Conservation (phyloP, 2,113 vertebrate genomes). For the Morone chrysops region DNA sequence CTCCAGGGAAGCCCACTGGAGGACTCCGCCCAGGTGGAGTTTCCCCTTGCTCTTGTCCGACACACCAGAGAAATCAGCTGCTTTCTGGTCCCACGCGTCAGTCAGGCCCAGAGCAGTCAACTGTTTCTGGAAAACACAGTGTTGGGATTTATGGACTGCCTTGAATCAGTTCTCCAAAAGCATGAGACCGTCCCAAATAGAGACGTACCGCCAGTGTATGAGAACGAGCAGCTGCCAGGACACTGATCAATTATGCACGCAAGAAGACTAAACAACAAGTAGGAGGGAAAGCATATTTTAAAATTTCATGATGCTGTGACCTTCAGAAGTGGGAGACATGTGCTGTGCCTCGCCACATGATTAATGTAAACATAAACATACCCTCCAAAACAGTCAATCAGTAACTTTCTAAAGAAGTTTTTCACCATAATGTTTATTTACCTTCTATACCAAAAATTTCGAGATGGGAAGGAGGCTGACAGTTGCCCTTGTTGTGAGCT, state of each 20-base stretch:
- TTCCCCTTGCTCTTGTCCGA: slow-evolving; percentile 50
- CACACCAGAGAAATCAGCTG: slow-evolving; percentile 72
- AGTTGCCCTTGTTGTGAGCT: slow-evolving; percentile 82
- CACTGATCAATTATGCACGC: slow-evolving; percentile 70
- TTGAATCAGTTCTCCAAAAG: slow-evolving; percentile 11
- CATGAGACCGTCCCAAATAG: background rate
- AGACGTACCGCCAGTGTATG: slow-evolving; percentile 15
- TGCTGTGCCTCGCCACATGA: slow-evolving; percentile 10
- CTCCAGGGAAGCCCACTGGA: slow-evolving; percentile 80
- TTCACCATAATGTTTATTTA: slow-evolving; percentile 55
- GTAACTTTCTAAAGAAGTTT: slow-evolving; percentile 40
- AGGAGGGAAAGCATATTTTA: slow-evolving; percentile 49
- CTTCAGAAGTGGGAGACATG: slow-evolving; percentile 42
- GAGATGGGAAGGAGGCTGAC: slow-evolving; percentile 68
- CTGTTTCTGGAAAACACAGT: slow-evolving; percentile 64
- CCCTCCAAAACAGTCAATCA: slow-evolving; percentile 39
- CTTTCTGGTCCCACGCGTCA: slow-evolving; percentile 70
- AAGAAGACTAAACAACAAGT: slow-evolving; percentile 50
- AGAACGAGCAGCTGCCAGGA: slow-evolving; percentile 45
- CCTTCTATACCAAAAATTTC: slow-evolving; percentile 38
- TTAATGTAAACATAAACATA: slow-evolving; percentile 39
- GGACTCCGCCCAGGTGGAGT: slow-evolving; percentile 68
- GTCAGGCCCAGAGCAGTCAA: slow-evolving; percentile 74
- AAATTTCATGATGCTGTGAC: slow-evolving; percentile 72
- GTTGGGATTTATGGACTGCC: background rate